A percentile compares a stretch with the other conserved stretches of the same genome.
phyloP scores from a whole-genome alignment of 2,113 vertebrate genomes.

The Sylvietta virens region DNA sequence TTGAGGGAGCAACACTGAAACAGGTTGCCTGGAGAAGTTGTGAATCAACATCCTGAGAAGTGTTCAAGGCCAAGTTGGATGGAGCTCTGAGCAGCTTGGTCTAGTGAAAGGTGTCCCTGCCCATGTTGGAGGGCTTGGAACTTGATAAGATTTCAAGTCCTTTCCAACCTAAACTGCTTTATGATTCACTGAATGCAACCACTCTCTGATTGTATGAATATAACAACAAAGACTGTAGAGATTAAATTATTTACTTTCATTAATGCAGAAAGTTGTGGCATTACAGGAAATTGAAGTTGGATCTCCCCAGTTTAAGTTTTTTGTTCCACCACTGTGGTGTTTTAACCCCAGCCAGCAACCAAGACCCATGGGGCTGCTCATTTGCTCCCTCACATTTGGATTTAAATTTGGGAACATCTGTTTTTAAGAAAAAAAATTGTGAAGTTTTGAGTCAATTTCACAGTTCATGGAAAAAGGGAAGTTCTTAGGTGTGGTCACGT shows the following conservation, averaged over 20 bases:
- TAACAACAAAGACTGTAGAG: not conserved
- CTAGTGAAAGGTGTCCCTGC: not conserved
- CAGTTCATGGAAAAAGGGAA: not conserved
- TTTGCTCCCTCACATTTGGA: not conserved
- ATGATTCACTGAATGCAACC: fast-evolving
- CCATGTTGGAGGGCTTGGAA: not conserved
- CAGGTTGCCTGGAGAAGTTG: not conserved
- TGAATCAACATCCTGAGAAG: not conserved
- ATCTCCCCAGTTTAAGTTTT: not conserved
- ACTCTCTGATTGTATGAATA: not conserved
- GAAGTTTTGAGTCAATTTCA: not conserved
- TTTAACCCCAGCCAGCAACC: not conserved
- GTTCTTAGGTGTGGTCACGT: not conserved
- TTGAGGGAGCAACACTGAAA: not conserved
- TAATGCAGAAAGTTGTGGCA: not conserved
- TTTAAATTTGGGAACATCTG: not conserved
- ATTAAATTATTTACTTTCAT: not conserved
- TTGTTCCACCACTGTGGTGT: not conserved
- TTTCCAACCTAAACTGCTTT: not conserved
- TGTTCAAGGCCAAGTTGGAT: not conserved
- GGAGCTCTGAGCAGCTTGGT: not conserved
- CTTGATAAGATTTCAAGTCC: not conserved
- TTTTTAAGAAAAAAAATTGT: not conserved
- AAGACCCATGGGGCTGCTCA: not conserved
- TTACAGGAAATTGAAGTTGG: not conserved